Base-by-base conservation (phyloP, 1,140 invertebrate species). In the Drosophila pallidifrons region DNA sequence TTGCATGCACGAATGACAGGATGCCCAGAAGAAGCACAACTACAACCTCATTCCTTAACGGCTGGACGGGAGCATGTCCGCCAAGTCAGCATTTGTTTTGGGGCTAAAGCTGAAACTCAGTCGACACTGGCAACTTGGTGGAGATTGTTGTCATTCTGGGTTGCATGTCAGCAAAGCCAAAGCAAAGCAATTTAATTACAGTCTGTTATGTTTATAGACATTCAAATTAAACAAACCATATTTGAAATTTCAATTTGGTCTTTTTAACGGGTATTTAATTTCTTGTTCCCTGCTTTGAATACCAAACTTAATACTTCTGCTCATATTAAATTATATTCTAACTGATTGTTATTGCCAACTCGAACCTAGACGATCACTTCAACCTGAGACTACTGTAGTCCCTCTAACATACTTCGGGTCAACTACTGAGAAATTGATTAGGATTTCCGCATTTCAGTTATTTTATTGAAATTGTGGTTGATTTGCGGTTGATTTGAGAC, bases 1-100 rank as follows among this genome's bases (percentile, higher is more conserved):
- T 81, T 86, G 85, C 75, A 86, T 81, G 78, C 75, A 77, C 78
- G 86, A 81, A 70, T 79, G 75, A 79, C 64, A 79, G 61, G 54
- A 77, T 69, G 80, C 59, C 77, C 47, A 68, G 32, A 60, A 80
- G 52, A 57, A 46, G 28, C 6, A 38, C 7, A 41, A 49, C 52
- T 16, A 58, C 76, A 57, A 79, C 63, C 60, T 68, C 54, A 66
- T 69, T 49, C 76, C 65, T 30, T 41, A 67, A 52, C 3, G 30
- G 59, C 70, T 67, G 70, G 61, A 68, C 54, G 38, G 65, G 35
- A 58, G 43, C 41, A 55, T 58, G 60, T 66, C 13, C 54, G 67
- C 45, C 25, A 45, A 66, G 64, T 87, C 63, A 75, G 74, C 74
- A 82, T 75, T 87, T 87, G 72, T 77, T 75, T 25, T 61, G 43